A percentile compares a stretch with the other conserved stretches of the same genome.
Evolutionary conservation across 1,140 invertebrate species (phyloP).

Genomic region (Zaprionus gabonicus): DNA sequence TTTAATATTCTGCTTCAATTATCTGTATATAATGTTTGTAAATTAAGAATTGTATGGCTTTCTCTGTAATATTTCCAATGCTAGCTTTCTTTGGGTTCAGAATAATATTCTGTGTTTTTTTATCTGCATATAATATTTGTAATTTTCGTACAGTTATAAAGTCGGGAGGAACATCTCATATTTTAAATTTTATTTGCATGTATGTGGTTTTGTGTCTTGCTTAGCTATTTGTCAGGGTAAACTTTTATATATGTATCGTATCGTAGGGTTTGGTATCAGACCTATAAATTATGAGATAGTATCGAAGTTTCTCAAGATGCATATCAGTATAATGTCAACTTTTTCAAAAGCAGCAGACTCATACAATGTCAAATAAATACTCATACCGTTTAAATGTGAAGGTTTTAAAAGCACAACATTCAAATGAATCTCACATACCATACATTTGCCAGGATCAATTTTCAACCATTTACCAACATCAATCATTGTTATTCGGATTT

Average conservation of each 20-base stretch:
- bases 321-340: not conserved
- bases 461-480: not conserved
- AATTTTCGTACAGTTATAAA: not conserved
- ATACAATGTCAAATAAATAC: not conserved
- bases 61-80: too few relatives aligned
- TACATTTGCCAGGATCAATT: not conserved
- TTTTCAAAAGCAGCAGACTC: not conserved
- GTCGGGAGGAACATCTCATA: not conserved
- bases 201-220: not conserved
- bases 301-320: not conserved
- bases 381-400: not conserved
- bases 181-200: not conserved
- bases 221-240: not conserved
- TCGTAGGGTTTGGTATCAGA: not conserved
- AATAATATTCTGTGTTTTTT: too few relatives aligned
- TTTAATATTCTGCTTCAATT: too few relatives aligned
- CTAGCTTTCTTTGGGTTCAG: too few relatives aligned
- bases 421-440: conserved; percentile 7
- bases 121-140: too few relatives aligned
- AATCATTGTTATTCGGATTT: not conserved
- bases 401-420: not conserved
- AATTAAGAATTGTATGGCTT: too few relatives aligned
- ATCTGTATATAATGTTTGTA: too few relatives aligned
- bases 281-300: not conserved
- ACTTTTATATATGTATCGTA: not conserved